Evolutionary conservation across 2,797 vertebrate species (phyloP).

Genomic region (Pitangus sulphuratus): DNA sequence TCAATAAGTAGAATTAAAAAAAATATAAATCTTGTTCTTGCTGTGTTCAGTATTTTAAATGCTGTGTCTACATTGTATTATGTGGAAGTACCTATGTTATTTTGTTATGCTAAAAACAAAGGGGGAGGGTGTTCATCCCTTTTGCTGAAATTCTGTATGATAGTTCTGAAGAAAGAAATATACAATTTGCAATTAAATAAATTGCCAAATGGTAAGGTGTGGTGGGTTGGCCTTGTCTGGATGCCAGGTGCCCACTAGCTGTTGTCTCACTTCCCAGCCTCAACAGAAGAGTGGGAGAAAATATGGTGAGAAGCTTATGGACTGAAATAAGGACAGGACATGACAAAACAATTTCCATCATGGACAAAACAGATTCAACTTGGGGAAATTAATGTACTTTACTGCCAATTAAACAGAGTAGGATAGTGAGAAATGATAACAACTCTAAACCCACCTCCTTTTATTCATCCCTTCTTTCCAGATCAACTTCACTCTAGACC

Average conservation of each 20-base stretch:
- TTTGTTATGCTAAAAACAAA: neutral
- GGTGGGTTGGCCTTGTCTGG: neutral
- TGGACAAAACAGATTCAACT: neutral
- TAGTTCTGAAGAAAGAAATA: neutral
- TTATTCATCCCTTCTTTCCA: neutral
- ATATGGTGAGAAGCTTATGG: neutral
- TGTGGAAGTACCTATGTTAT: neutral
- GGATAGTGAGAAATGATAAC: neutral
- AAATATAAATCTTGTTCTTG: fast-evolving
- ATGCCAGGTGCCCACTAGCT: neutral
- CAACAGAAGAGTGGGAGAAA: neutral
- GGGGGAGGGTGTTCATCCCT: fast-evolving
- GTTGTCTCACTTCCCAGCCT: neutral
- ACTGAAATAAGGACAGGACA: neutral
- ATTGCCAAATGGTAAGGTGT: neutral
- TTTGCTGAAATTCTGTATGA: neutral
- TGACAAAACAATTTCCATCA: neutral
- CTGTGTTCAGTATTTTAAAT: neutral
- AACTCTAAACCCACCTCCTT: neutral
- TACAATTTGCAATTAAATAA: neutral
- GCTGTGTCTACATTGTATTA: neutral
- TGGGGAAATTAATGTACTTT: neutral
- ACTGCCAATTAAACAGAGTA: neutral
- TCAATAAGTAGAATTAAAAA: neutral
- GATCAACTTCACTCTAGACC: neutral